Conservation (phyloP, 2,888 invertebrate genomes). For the Beris morrisii region DNA sequence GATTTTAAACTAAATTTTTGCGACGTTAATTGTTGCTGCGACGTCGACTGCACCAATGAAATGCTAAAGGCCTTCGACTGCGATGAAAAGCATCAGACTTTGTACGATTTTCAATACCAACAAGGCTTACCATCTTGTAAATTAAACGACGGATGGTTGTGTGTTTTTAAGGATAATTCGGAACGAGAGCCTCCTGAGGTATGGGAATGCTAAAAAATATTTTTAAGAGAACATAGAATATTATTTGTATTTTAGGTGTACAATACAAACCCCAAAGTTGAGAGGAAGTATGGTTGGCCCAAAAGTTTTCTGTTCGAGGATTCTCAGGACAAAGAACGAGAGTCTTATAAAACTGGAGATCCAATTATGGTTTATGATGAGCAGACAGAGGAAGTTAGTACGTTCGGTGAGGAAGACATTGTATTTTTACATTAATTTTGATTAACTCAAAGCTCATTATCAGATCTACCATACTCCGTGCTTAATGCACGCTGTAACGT, state of each 20-base stretch:
- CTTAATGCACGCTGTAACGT: constrained; percentile 47
- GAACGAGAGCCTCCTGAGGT: constrained; percentile 15
- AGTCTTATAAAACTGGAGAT: constrained; percentile 47
- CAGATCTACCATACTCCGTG: constrained; percentile 48
- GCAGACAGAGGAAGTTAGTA: constrained; percentile 41
- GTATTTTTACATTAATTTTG: background rate
- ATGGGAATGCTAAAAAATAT: background rate
- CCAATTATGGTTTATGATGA: constrained; percentile 45
- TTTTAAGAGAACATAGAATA: too few species aligned
- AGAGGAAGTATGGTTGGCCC: constrained; percentile 35
- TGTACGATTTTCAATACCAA: constrained; percentile 48
- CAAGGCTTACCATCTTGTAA: constrained; percentile 51
- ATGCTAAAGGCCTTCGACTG: constrained; percentile 49
- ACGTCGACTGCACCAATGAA: constrained; percentile 63
- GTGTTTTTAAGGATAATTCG: constrained; percentile 49
- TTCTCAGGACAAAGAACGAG: constrained; percentile 16
- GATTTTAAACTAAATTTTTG: constrained; percentile 62
- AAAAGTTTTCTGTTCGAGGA: constrained; percentile 21
- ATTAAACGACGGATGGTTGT: constrained; percentile 51
- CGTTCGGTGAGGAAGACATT: constrained; percentile 42
- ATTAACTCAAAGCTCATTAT: constrained; percentile 8
- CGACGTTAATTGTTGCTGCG: constrained; percentile 82
- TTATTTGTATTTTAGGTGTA: background rate
- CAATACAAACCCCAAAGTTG: background rate
- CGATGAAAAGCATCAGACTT: constrained; percentile 33